These are phyloP conservation scores for Coelogynopora nodosa DNA, from an alignment of 2,888 invertebrate genomes.

Conservation along the genomic window DNA sequence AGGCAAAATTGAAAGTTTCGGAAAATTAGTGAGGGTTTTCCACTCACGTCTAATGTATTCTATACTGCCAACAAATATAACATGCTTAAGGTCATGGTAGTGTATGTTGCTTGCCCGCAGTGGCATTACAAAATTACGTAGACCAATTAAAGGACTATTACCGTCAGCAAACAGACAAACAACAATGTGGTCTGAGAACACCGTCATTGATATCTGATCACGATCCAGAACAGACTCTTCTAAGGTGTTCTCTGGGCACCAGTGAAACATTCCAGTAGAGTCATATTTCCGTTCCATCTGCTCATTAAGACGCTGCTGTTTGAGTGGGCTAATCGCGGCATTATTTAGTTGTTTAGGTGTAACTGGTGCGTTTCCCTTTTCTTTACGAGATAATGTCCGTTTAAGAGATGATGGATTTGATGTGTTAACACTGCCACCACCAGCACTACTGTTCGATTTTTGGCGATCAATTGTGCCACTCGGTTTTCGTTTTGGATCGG, in stretches of 20 bases:
- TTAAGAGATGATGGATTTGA: not conserved
- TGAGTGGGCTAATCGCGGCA: too few relatives aligned
- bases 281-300: constrained; percentile 67
- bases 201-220: constrained; percentile 97
- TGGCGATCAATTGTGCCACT: not conserved
- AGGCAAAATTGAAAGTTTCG: constrained; percentile 96
- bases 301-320: not conserved
- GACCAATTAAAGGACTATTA: constrained; percentile 92
- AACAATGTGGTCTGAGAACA: constrained; percentile 95
- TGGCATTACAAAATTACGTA: constrained; percentile 98
- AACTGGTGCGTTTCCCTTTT: not conserved
- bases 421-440: not conserved
- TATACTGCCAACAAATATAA: constrained; percentile 96
- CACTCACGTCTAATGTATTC: constrained; percentile 97
- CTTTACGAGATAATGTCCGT: not conserved
- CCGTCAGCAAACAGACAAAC: constrained; percentile 98
- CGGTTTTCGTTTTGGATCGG: not conserved
- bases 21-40: constrained; percentile 99
- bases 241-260: constrained; percentile 94
- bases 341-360: too few relatives aligned
- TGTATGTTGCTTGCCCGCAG: constrained; percentile 98
- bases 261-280: constrained; percentile 99
- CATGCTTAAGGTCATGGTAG: constrained; percentile 98
- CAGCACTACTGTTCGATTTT: not conserved
- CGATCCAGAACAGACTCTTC: constrained; percentile 86